phyloP scores from a whole-genome alignment of 2,797 vertebrate genomes.

The Neopelma chrysocephalum region DNA sequence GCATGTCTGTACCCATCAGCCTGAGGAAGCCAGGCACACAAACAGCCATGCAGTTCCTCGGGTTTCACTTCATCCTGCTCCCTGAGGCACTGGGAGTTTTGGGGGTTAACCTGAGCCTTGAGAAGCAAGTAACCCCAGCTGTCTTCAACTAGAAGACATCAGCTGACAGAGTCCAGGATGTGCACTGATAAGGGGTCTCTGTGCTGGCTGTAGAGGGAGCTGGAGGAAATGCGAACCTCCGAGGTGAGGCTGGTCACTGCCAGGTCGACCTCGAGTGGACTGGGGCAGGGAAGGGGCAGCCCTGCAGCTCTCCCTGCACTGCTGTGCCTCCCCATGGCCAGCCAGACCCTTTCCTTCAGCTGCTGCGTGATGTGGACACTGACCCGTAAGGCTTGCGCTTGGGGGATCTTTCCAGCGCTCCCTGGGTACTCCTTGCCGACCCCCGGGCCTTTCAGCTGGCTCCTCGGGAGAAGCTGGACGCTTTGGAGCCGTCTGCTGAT shows the following conservation, averaged over 20 bases:
- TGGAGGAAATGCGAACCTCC: not conserved
- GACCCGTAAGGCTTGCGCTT: accelerated
- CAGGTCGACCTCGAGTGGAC: accelerated
- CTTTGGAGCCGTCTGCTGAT: not conserved
- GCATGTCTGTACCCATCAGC: not conserved
- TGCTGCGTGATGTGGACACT: accelerated
- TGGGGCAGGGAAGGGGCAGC: not conserved
- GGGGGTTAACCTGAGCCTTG: not conserved
- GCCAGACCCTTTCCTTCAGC: not conserved
- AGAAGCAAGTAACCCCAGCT: not conserved
- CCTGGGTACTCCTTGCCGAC: not conserved
- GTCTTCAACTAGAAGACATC: not conserved
- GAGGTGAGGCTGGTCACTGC: not conserved
- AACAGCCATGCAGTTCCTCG: not conserved
- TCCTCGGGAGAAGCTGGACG: not conserved
- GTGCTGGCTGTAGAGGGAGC: not conserved
- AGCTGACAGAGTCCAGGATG: not conserved
- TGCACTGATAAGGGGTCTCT: not conserved
- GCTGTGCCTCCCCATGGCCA: not conserved
- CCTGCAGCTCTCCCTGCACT: not conserved
- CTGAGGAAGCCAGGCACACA: not conserved
- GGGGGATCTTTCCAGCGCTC: accelerated
- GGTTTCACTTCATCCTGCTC: not conserved
- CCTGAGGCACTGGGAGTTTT: not conserved
- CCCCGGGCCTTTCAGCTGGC: accelerated